Base-by-base conservation (phyloP, 2,797 vertebrate genomes). In the Echeneis naucrates region DNA sequence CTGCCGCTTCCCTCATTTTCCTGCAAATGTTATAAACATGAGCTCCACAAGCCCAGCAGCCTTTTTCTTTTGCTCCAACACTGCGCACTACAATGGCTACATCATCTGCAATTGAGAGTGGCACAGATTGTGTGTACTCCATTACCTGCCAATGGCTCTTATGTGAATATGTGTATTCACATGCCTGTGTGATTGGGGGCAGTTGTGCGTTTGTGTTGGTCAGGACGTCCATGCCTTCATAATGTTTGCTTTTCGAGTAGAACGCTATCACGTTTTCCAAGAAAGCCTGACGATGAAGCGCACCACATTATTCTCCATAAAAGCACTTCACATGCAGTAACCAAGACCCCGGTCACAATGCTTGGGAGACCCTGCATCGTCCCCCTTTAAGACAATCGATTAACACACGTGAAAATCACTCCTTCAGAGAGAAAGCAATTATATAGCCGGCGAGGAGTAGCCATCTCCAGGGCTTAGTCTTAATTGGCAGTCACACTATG, bases 401-500 rank as follows among this genome's bases (percentile, higher is more conserved):
- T 91, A 81, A 87, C 75, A 78, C n/a, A 38, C 84, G 81, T 83
- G 71, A 91, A 92, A 91, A 82, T 68, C 74, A 58, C 57, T 90
- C 75, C 76, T 85, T 88, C 76, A 75, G 64, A 87, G 78, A 80
- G 81, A 90, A 90, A 86, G 74, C 83, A 85, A 89, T 92, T 92
- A 91, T 51, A 40, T 68, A 55, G 84, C 84, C 60, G 45, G 77
- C 42, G 68, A 83, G 60, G 75, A 87, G 75, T 64, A 83, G 76
- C 85, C 87, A 78, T 92, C 89, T 92, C 83, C 59, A 35, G 87
- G 85, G 89, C 84, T 91, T 88, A 83, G 86, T 66, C 73, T 87
- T 92, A 93, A 93, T 92, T 92, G 89, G 83, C 78, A 91, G 88
- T 86, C 85, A 87, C 47, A 77, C 77, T 84, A 76, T 80, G 77